Percentiles rank a stretch among this genome's conserved stretches.
Evolutionary conservation across 2,888 invertebrate genomes (phyloP).

Genomic region (Macropis europaea): DNA sequence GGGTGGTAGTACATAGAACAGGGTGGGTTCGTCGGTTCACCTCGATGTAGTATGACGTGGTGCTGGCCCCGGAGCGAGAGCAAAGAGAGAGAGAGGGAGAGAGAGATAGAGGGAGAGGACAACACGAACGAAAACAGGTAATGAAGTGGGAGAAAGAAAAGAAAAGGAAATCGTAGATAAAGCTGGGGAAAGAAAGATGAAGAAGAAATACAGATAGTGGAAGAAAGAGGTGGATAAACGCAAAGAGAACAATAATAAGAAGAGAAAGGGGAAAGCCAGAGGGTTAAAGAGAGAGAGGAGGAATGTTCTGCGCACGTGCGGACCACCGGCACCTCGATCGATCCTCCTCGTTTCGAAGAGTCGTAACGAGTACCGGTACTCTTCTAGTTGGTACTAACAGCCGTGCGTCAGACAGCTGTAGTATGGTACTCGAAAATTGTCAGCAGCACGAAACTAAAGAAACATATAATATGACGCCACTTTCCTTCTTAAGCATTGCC

Average conservation of each 20-base stretch:
- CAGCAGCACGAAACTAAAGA: slow-evolving; percentile 33
- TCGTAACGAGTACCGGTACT: slow-evolving; percentile 62
- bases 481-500: slow-evolving; percentile 7
- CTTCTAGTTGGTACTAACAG: slow-evolving; percentile 49
- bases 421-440: slow-evolving; percentile 43
- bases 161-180: slow-evolving; percentile 11
- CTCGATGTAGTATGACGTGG: slow-evolving; percentile 19
- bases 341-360: slow-evolving; percentile 66
- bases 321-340: slow-evolving; percentile 71
- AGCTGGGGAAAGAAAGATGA: slow-evolving; percentile 2
- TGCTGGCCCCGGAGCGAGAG: slow-evolving; percentile 1
- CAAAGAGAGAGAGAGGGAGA: not conserved
- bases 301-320: slow-evolving; percentile 70
- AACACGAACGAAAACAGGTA: slow-evolving; percentile 35
- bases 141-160: slow-evolving; percentile 3
- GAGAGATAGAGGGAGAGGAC: not conserved
- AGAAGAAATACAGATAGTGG: slow-evolving; percentile 1
- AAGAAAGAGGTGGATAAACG: not conserved
- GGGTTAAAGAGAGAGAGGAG: slow-evolving; percentile 7
- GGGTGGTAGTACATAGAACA: not conserved
- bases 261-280: slow-evolving; percentile 12
- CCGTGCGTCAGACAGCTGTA: slow-evolving; percentile 33
- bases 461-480: slow-evolving; percentile 16
- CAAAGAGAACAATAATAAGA: slow-evolving; percentile 6
- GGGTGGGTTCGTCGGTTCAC: slow-evolving; percentile 34